phyloP scores from a whole-genome alignment of 2,888 invertebrate species.

The Nipponacmea schrenckii region DNA sequence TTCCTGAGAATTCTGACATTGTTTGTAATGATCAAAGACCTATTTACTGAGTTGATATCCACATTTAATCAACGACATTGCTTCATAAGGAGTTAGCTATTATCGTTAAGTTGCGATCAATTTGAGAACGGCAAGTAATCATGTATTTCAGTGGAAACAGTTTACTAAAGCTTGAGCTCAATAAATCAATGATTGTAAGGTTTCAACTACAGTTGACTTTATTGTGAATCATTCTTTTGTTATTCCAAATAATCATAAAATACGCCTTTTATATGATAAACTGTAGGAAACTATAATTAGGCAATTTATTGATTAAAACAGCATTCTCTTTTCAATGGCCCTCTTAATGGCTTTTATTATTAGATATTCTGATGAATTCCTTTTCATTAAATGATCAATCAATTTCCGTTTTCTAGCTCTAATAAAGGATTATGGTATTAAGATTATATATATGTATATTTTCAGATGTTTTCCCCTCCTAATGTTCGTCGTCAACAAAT shows the following conservation, averaged over 20 bases:
- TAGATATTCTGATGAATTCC: no score
- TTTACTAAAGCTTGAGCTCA: not conserved
- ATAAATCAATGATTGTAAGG: constrained; percentile 8
- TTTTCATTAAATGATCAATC: no score
- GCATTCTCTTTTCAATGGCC: no score
- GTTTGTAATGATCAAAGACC: not conserved
- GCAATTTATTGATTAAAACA: no score
- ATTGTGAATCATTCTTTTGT: constrained; percentile 2
- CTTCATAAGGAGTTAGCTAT: not conserved
- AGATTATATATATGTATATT: constrained; percentile 10
- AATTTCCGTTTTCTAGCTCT: no score
- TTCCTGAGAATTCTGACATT: no score
- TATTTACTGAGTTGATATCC: not conserved
- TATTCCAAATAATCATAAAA: not conserved
- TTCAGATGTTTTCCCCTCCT: constrained; percentile 54
- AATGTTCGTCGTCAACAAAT: constrained; percentile 32
- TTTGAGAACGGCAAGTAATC: not conserved
- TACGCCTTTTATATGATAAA: not conserved
- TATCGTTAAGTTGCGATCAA: not conserved
- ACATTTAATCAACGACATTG: not conserved
- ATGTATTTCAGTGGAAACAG: not conserved
- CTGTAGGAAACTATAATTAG: no score
- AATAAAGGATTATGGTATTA: not conserved
- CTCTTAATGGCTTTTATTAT: no score
- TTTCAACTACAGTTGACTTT: not conserved